These are phyloP conservation scores for Poeciliopsis occidentalis DNA, from an alignment of 2,113 vertebrate genomes.

Conservation along the genomic window DNA sequence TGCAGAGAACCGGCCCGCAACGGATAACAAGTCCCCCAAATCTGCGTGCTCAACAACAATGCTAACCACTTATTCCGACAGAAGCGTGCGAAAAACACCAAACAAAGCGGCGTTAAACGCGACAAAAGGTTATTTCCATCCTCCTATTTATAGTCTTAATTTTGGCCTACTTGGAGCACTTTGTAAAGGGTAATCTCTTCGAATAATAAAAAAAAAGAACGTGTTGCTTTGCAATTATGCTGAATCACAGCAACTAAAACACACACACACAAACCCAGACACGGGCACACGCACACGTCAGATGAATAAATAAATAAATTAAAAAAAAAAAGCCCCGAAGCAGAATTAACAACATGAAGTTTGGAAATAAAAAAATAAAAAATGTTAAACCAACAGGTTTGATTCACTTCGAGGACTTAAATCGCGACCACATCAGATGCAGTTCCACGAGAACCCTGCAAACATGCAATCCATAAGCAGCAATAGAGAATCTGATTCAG, in stretches of 20 bases:
- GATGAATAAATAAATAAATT: too few species aligned
- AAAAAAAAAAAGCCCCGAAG: too few species aligned
- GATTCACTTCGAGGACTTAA: background rate
- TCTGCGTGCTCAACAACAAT: conserved; percentile 11
- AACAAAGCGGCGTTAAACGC: background rate
- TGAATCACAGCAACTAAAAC: background rate
- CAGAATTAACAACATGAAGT: background rate
- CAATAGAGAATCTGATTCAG: background rate
- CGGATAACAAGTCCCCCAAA: conserved; percentile 34
- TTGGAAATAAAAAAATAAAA: background rate
- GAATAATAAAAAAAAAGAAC: background rate
- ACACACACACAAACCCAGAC: background rate
- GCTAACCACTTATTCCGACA: conserved; percentile 1
- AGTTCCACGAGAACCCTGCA: background rate
- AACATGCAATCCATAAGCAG: background rate
- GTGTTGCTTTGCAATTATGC: background rate
- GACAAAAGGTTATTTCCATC: background rate
- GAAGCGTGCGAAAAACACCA: conserved; percentile 1
- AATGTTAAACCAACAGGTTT: background rate
- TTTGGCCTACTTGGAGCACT: background rate
- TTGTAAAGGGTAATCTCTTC: conserved; percentile 1
- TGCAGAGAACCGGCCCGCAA: conserved; percentile 29
- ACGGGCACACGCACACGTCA: too few species aligned
- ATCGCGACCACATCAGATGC: background rate
- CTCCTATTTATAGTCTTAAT: background rate